Evolutionary conservation across 1,140 invertebrate genomes (phyloP).

Genomic region (Pogonomyrmex barbatus): DNA sequence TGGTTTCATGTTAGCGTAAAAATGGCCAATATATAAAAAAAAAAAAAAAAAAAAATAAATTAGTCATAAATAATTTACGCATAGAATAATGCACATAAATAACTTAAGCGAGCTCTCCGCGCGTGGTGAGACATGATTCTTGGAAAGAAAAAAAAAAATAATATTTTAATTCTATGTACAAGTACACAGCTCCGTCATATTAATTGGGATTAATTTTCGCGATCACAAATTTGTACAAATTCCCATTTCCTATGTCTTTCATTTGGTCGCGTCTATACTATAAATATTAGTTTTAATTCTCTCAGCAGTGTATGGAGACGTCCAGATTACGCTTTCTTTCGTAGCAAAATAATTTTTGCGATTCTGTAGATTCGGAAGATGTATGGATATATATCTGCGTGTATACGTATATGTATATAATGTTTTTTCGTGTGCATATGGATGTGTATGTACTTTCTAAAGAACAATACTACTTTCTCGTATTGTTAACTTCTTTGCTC

Average conservation of each 20-base stretch:
- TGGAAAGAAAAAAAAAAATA: conserved; percentile 44
- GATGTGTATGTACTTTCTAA: conserved; percentile 32
- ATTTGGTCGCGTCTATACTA: conserved; percentile 72
- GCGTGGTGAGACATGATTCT: conserved; percentile 41
- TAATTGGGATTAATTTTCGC: conserved; percentile 61
- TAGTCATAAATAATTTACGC: conserved; percentile 59
- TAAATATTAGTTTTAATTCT: conserved; percentile 64
- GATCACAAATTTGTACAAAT: conserved; percentile 75
- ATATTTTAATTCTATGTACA: conserved; percentile 71
- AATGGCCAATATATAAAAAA: conserved; percentile 44
- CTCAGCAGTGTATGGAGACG: conserved; percentile 66
- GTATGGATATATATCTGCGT: background rate
- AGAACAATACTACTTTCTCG: conserved; percentile 38
- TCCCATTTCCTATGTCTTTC: conserved; percentile 64
- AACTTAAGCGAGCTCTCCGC: conserved; percentile 64
- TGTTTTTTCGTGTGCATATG: background rate
- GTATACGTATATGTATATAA: background rate
- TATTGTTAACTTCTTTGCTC: conserved; percentile 42
- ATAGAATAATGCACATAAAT: conserved; percentile 61
- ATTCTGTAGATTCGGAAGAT: conserved; percentile 53
- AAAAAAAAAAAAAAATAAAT: background rate
- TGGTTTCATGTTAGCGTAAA: conserved; percentile 3
- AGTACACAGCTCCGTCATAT: conserved; percentile 55
- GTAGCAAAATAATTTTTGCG: conserved; percentile 76
- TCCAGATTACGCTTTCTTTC: conserved; percentile 42